Percentiles rank a stretch among this genome's conserved stretches.
These are phyloP conservation scores for Carassius gibelio DNA, from an alignment of 2,113 vertebrate genomes.

Conservation along the genomic window DNA sequence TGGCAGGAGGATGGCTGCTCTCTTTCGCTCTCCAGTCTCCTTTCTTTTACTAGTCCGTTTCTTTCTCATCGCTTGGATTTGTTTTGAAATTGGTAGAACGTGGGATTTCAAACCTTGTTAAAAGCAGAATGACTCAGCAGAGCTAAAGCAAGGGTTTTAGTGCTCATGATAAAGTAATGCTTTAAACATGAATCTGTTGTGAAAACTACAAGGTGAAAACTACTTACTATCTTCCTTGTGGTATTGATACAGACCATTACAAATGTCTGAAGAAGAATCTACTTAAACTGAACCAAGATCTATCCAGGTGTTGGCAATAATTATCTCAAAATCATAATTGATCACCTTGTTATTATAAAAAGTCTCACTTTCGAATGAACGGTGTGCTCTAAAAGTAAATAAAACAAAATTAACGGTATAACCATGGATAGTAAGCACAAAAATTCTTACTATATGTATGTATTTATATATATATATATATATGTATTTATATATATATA, in stretches of 20 bases:
- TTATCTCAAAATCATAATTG: background rate
- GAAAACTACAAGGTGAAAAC: background rate
- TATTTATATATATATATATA: too few species aligned
- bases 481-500: too few species aligned
- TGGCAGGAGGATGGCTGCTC: slow-evolving; percentile 72
- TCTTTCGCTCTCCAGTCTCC: background rate
- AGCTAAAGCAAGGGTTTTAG: background rate
- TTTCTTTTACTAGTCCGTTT: slow-evolving; percentile 38
- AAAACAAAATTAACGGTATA: background rate
- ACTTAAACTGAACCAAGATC: too few species aligned
- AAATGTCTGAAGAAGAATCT: background rate
- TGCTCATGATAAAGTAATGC: background rate
- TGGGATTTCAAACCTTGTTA: slow-evolving; percentile 13
- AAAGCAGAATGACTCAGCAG: background rate
- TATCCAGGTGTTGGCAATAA: background rate
- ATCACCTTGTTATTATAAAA: too few species aligned
- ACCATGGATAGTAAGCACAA: background rate
- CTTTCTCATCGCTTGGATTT: slow-evolving; percentile 37
- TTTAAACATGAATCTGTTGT: background rate
- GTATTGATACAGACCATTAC: background rate
- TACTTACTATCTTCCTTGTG: background rate
- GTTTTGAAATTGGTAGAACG: slow-evolving; percentile 38
- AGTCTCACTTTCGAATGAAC: background rate
- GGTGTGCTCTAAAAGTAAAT: background rate
- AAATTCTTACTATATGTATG: background rate